Percentiles rank a stretch among this genome's conserved stretches.
Evolutionary conservation across 2,113 vertebrate species (phyloP).

Genomic region (Sus scrofa): DNA sequence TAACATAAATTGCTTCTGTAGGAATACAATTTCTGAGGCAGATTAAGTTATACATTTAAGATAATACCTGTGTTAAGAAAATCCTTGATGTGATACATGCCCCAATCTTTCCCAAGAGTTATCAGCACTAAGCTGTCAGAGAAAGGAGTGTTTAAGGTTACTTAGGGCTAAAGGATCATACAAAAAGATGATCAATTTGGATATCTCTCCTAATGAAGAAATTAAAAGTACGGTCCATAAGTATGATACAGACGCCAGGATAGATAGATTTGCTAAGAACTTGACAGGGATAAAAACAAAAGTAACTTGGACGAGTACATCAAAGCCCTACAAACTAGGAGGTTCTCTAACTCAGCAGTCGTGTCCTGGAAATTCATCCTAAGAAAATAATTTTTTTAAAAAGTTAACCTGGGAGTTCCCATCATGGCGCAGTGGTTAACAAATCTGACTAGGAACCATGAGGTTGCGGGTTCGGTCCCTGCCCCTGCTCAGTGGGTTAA

Average conservation of each 20-base stretch:
- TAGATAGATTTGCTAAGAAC: not conserved
- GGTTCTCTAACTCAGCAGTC: not conserved
- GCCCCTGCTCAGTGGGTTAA: too few species aligned
- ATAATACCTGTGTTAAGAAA: not conserved
- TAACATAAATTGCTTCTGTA: constrained; percentile 15
- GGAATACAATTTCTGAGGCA: not conserved
- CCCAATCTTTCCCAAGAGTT: not conserved
- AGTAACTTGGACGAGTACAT: not conserved
- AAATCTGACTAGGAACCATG: too few species aligned
- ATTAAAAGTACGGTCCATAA: not conserved
- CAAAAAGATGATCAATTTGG: not conserved
- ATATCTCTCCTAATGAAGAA: not conserved
- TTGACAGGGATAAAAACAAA: constrained; percentile 27
- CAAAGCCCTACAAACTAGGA: not conserved
- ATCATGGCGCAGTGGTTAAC: too few species aligned
- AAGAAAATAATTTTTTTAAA: constrained; percentile 3
- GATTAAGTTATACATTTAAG: constrained; percentile 22
- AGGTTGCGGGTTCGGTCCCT: too few species aligned
- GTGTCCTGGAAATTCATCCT: not conserved
- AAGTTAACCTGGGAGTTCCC: not conserved
- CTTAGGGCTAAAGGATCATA: not conserved
- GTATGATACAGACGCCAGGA: not conserved
- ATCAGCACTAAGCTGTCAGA: not conserved
- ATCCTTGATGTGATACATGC: not conserved
- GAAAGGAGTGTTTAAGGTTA: not conserved